Percentiles rank a stretch among this genome's conserved stretches.
These are phyloP conservation scores for Stenolophus ochropezus DNA, from an alignment of 2,888 invertebrate species.

Conservation along the genomic window DNA sequence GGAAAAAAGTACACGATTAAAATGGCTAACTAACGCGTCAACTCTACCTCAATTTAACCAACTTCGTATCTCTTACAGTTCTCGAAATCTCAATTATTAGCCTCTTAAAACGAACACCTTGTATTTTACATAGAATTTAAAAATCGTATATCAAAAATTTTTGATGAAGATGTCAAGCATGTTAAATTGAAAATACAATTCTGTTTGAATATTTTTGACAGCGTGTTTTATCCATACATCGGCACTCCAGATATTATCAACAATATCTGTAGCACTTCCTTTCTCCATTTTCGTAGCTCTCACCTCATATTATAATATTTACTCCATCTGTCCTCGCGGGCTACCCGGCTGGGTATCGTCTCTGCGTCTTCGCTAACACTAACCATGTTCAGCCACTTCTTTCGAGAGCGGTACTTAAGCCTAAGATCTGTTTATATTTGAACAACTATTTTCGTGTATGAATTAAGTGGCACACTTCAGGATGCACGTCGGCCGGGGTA, in stretches of 20 bases:
- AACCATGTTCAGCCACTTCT: conserved; percentile 55
- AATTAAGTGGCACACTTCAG: conserved; percentile 54
- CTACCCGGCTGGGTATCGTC: no score
- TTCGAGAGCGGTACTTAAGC: conserved; percentile 52
- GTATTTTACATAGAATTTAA: no score
- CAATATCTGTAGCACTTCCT: conserved; percentile 16
- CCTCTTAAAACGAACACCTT: no score
- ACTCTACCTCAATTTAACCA: no score
- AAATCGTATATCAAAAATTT: no score
- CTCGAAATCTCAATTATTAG: no score
- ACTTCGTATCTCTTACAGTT: no score
- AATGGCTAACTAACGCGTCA: no score
- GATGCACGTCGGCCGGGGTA: not conserved
- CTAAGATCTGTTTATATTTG: conserved; percentile 59
- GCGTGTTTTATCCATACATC: not conserved
- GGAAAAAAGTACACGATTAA: no score
- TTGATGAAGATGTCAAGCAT: no score
- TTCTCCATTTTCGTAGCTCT: conserved; percentile 1
- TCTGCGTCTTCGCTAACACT: conserved; percentile 29
- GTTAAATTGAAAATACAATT: not conserved
- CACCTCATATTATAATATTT: conserved; percentile 41
- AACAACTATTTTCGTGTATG: conserved; percentile 58
- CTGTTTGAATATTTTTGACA: not conserved
- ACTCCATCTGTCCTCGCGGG: not conserved
- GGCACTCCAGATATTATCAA: not conserved